Percentiles rank a stretch among this genome's conserved stretches.
Evolutionary conservation across 2,113 vertebrate species (phyloP).

Genomic region (Rhinichthys klamathensis): DNA sequence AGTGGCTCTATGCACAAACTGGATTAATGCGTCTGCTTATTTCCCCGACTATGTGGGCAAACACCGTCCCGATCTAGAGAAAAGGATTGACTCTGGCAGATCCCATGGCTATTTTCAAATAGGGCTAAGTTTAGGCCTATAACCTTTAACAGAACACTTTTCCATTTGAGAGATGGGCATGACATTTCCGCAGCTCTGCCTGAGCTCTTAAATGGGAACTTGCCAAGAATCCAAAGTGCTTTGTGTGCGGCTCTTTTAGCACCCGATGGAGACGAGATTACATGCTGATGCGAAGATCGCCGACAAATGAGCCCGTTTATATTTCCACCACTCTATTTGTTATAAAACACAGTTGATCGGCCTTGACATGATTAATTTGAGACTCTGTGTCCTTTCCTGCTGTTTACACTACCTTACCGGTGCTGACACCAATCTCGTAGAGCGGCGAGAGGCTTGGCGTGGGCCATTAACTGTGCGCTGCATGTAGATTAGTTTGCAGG

Average conservation of each 20-base stretch:
- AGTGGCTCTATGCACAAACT: not conserved
- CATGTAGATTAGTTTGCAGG: constrained; percentile 56
- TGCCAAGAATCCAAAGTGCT: constrained; percentile 46
- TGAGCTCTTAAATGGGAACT: constrained; percentile 13
- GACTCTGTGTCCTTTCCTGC: constrained; percentile 48
- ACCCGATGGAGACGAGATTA: constrained; percentile 51
- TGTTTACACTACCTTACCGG: constrained; percentile 51
- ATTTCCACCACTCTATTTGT: constrained; percentile 46
- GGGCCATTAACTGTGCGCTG: not conserved
- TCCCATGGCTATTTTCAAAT: constrained; percentile 27
- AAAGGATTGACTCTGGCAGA: constrained; percentile 17
- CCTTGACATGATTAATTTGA: constrained; percentile 68
- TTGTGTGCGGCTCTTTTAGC: not conserved
- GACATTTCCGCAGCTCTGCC: constrained; percentile 42
- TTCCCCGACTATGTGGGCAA: constrained; percentile 6
- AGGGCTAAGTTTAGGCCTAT: constrained; percentile 45
- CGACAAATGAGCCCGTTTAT: constrained; percentile 36
- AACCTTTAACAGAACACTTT: constrained; percentile 44
- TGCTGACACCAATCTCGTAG: not conserved
- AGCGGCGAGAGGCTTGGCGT: not conserved
- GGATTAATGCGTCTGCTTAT: not conserved
- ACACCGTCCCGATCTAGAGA: not conserved
- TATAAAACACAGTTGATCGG: constrained; percentile 68
- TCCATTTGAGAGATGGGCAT: constrained; percentile 44
- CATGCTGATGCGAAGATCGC: constrained; percentile 58